A percentile compares a stretch with the other conserved stretches of the same genome.
Evolutionary conservation across 2,888 invertebrate species (phyloP).

Genomic region (Ceriagrion tenellum): DNA sequence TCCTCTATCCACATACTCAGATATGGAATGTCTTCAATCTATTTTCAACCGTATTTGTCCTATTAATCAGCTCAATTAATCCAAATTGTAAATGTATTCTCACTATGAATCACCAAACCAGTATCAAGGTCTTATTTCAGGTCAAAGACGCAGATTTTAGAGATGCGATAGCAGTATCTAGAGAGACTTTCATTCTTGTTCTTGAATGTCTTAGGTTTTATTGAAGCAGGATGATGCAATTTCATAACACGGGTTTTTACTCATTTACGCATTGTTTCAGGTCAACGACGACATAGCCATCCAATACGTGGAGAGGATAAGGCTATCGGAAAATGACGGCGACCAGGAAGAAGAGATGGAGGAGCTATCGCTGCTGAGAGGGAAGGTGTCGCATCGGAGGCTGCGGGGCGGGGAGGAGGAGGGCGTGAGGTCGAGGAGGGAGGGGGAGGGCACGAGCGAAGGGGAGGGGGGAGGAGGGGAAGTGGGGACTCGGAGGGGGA

Average conservation of each 20-base stretch:
- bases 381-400: constrained; percentile 75
- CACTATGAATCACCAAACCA: no score
- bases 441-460: constrained; percentile 72
- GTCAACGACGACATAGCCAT: constrained; percentile 74
- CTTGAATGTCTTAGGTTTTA: no score
- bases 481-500: constrained; percentile 17
- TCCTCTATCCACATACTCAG: no score
- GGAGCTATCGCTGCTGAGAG: constrained; percentile 73
- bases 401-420: constrained; percentile 74
- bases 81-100: no score
- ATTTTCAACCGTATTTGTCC: no score
- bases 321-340: constrained; percentile 68
- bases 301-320: constrained; percentile 73
- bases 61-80: no score
- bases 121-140: no score
- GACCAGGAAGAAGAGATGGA: constrained; percentile 73
- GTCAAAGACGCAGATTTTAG: no score
- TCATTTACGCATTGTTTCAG: constrained; percentile 73
- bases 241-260: not conserved
- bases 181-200: not conserved
- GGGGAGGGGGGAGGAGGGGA: constrained; percentile 63
- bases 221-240: no score
- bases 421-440: constrained; percentile 73
- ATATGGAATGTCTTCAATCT: no score
- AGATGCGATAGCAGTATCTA: not conserved